phyloP scores from a whole-genome alignment of 2,797 vertebrate genomes.

The Cuculus canorus region DNA sequence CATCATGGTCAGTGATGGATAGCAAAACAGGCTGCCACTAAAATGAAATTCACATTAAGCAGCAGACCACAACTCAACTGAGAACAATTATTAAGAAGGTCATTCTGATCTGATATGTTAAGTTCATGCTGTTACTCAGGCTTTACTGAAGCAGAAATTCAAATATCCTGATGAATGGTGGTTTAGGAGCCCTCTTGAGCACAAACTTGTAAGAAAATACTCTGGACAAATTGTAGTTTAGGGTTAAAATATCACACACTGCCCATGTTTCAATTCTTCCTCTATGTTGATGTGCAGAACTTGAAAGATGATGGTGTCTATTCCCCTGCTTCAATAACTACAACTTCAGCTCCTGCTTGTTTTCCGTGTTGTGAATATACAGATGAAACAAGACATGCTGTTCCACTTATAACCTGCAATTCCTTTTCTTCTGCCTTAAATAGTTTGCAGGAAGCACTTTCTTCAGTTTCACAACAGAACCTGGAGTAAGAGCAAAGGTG shows the following conservation, averaged over 20 bases:
- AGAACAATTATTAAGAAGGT: background rate
- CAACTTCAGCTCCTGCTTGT: conserved; percentile 18
- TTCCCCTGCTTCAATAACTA: conserved; percentile 29
- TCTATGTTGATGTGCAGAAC: conserved; percentile 52
- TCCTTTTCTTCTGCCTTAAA: conserved; percentile 1
- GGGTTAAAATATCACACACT: conserved; percentile 4
- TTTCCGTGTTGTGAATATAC: background rate
- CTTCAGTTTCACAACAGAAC: background rate
- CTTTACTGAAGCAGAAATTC: conserved; percentile 7
- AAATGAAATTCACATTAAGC: conserved; percentile 4
- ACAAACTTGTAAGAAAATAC: background rate
- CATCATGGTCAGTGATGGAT: background rate
- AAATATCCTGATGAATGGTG: background rate
- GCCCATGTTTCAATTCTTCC: conserved; percentile 19
- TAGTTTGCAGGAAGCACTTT: background rate
- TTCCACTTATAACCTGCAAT: conserved; percentile 29
- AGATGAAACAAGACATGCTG: conserved; percentile 21
- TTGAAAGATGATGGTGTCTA: background rate
- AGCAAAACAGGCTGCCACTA: background rate
- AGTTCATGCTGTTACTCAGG: background rate
- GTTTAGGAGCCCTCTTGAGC: background rate
- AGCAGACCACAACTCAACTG: background rate
- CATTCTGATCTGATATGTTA: background rate
- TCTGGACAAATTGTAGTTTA: background rate
- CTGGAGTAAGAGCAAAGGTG: background rate